A percentile compares a stretch with the other conserved stretches of the same genome.
Conservation (phyloP, 2,797 vertebrate species). For the Tachyglossus aculeatus region DNA sequence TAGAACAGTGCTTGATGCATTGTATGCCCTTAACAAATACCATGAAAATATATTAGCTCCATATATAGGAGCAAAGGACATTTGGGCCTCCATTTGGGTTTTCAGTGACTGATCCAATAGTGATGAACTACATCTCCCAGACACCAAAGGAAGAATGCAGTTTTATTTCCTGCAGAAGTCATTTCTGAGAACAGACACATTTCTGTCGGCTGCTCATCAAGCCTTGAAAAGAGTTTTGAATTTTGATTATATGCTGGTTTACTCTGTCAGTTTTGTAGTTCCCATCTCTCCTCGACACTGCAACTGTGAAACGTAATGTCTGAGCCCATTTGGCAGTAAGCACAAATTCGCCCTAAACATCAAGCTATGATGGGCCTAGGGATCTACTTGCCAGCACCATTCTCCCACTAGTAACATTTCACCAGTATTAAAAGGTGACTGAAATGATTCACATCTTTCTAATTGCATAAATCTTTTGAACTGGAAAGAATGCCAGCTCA, state of each 20-base stretch:
- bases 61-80: neutral
- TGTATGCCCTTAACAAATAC: too few species aligned
- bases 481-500: conserved; percentile 3
- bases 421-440: neutral
- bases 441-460: conserved; percentile 31
- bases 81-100: conserved; percentile 15
- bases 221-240: conserved; percentile 25
- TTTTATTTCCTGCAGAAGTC: conserved; percentile 36
- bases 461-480: neutral
- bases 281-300: conserved; percentile 37
- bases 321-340: conserved; percentile 16
- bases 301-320: conserved; percentile 33
- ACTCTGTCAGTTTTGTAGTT: conserved; percentile 33
- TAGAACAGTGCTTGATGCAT: too few species aligned
- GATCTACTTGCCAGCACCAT: conserved; percentile 8
- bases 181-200: conserved; percentile 30
- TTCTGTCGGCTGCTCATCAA: conserved; percentile 14
- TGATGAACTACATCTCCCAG: neutral
- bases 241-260: conserved; percentile 43
- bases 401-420: conserved; percentile 44
- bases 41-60: too few species aligned
- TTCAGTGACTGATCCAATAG: conserved; percentile 14
- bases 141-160: neutral
- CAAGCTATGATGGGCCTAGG: conserved; percentile 29
- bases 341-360: conserved; percentile 28